Conservation (phyloP, 2,113 vertebrate genomes). For the Chaetura pelagica region DNA sequence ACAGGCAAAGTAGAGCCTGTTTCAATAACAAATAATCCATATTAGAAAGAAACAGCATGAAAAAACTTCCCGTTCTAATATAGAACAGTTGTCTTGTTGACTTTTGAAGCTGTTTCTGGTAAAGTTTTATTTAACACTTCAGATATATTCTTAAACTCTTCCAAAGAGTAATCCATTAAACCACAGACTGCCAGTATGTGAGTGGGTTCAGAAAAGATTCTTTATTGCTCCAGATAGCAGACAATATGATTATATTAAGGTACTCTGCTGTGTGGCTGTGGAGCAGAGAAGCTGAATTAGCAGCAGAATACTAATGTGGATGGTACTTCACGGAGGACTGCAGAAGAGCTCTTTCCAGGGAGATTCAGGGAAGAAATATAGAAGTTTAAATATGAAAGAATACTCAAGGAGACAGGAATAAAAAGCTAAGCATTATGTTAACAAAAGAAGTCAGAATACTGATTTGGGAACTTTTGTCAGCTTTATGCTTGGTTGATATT, state of each 20-base stretch:
- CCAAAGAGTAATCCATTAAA: constrained; percentile 17
- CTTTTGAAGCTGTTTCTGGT: constrained; percentile 12
- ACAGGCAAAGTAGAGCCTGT: not conserved
- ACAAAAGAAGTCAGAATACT: not conserved
- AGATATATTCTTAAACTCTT: not conserved
- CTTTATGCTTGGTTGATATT: not conserved
- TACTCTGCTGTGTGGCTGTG: not conserved
- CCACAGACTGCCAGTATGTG: not conserved
- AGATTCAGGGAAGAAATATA: not conserved
- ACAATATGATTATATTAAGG: not conserved
- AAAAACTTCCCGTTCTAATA: not conserved
- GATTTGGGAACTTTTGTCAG: not conserved
- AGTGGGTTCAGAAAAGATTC: not conserved
- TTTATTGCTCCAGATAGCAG: not conserved
- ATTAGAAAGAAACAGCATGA: not conserved
- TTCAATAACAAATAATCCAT: not conserved
- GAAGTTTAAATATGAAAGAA: not conserved
- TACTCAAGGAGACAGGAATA: not conserved
- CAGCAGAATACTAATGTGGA: constrained; percentile 38
- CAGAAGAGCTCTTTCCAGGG: not conserved
- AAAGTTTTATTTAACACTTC: constrained; percentile 11
- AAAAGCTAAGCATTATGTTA: not conserved
- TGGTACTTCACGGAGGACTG: not conserved
- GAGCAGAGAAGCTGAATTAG: constrained; percentile 33
- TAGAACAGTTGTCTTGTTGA: not conserved